Conservation (phyloP, 2,797 vertebrate genomes). For the Odontamblyopus rebecca region DNA sequence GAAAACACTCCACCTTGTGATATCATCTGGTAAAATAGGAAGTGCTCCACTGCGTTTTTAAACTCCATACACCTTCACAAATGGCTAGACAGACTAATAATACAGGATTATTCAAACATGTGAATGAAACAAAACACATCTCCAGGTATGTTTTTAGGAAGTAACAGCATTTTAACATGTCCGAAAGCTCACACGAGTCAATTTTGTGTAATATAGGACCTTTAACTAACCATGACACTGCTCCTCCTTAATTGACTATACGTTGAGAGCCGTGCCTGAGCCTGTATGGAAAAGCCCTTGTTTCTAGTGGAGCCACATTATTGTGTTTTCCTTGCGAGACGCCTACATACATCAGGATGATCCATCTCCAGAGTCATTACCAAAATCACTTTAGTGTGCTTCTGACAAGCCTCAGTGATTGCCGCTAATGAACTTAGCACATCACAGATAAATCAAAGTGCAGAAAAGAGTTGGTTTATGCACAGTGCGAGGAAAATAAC, state of each 20-base stretch:
- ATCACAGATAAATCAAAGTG: conserved; percentile 76
- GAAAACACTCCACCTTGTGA: too few relatives aligned
- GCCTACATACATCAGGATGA: conserved; percentile 75
- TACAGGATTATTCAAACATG: too few relatives aligned
- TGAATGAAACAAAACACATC: too few relatives aligned
- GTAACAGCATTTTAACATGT: too few relatives aligned
- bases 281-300: conserved; percentile 38
- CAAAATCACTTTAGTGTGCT: conserved; percentile 72
- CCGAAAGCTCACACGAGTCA: too few relatives aligned
- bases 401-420: conserved; percentile 79
- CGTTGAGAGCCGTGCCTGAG: conserved; percentile 38
- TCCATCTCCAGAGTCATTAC: conserved; percentile 78
- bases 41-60: too few relatives aligned
- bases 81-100: too few relatives aligned
- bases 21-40: too few relatives aligned
- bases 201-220: too few relatives aligned
- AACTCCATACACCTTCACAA: too few relatives aligned
- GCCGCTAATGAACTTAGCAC: conserved; percentile 77
- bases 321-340: conserved; percentile 67
- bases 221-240: too few relatives aligned
- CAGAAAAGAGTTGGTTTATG: conserved; percentile 49
- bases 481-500: conserved; percentile 31
- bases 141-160: too few relatives aligned
- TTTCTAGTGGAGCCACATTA: conserved; percentile 61
- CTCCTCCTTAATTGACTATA: conserved; percentile 44